These are phyloP conservation scores for Ennomos quercinarius DNA, from an alignment of 2,888 invertebrate species.

Conservation along the genomic window DNA sequence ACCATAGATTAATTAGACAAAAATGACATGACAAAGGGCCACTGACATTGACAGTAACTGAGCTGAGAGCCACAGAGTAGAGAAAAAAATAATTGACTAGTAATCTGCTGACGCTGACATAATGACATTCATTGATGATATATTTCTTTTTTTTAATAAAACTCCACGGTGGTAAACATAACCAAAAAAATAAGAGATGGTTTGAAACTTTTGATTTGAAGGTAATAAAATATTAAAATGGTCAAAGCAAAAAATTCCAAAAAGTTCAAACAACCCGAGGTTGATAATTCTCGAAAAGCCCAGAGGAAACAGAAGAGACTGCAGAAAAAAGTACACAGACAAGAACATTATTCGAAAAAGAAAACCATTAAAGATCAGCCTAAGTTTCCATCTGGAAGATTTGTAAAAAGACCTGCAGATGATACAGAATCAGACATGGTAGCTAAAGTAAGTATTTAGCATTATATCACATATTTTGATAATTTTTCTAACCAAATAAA, in stretches of 20 bases:
- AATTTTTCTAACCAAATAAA: no score
- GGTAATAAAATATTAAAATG: constrained; percentile 15
- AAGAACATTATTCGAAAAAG: constrained; percentile 74
- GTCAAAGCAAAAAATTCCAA: constrained; percentile 53
- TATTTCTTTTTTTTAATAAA: no score
- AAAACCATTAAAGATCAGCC: constrained; percentile 51
- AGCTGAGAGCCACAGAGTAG: no score
- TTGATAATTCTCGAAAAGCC: constrained; percentile 86
- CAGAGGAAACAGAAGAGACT: constrained; percentile 89
- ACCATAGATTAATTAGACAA: constrained; percentile 45
- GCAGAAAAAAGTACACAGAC: constrained; percentile 87
- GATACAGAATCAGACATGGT: constrained; percentile 42
- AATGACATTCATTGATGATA: no score
- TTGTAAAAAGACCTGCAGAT: constrained; percentile 68
- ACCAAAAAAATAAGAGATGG: constrained; percentile 6
- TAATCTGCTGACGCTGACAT: no score
- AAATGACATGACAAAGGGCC: no score
- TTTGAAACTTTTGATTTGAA: no score
- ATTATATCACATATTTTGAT: not conserved
- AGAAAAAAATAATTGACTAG: no score
- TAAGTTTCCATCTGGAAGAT: constrained; percentile 60
- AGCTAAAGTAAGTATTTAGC: constrained; percentile 49
- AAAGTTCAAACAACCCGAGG: constrained; percentile 49
- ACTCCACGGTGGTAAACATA: no score
- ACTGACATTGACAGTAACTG: constrained; percentile 7